Evolutionary conservation across 1,140 invertebrate species (phyloP).

Genomic region (Fopius arisanus): DNA sequence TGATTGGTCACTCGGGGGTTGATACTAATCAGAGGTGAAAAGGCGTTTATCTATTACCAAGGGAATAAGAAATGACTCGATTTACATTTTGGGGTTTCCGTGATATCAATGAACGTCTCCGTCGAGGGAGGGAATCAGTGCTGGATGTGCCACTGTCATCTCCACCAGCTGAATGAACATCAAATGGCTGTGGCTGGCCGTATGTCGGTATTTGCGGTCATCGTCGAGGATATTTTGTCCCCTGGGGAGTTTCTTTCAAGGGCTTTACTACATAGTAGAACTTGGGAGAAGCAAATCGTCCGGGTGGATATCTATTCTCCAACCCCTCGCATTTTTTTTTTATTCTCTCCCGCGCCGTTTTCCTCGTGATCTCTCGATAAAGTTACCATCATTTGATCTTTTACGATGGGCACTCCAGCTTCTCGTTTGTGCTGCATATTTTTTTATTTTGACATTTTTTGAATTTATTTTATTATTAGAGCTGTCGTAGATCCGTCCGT

Average conservation of each 20-base stretch:
- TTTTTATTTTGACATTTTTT: not conserved
- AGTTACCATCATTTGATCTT: not conserved
- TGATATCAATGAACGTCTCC: not conserved
- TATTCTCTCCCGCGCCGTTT: not conserved
- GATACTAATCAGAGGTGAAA: not conserved
- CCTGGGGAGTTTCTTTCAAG: not conserved
- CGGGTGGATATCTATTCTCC: conserved; percentile 9
- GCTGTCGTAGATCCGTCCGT: not conserved
- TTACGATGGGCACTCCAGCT: not conserved
- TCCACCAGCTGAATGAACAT: not conserved
- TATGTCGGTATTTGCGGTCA: not conserved
- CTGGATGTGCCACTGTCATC: not conserved
- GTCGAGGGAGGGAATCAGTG: not conserved
- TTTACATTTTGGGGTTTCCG: not conserved
- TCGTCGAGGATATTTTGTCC: conserved; percentile 8
- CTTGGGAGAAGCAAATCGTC: not conserved
- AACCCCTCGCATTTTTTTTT: not conserved
- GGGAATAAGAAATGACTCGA: not conserved
- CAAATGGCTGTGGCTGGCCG: not conserved
- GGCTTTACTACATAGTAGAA: not conserved
- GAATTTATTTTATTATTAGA: not conserved
- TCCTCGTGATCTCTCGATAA: not conserved
- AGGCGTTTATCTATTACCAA: not conserved
- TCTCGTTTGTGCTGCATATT: not conserved
- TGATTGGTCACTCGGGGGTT: not conserved